Conservation (phyloP, 2,113 vertebrate species). For the Hippocampus zosterae region DNA sequence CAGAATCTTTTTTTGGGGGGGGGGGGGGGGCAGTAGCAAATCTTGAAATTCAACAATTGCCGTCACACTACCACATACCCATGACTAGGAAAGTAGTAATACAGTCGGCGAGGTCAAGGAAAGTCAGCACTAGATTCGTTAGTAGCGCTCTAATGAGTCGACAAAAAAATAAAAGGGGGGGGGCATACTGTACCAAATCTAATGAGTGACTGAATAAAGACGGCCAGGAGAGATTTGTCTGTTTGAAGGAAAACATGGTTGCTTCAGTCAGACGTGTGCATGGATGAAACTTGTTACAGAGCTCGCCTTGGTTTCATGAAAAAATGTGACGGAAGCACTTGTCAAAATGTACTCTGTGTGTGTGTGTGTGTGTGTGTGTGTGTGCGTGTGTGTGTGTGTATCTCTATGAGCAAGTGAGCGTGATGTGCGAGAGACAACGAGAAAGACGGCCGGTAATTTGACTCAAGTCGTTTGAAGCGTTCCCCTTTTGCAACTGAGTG, state of each 20-base stretch:
- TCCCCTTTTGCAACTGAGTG: constrained; percentile 30
- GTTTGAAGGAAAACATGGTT: constrained; percentile 66
- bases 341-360: background rate
- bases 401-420: background rate
- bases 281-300: constrained; percentile 6
- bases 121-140: constrained; percentile 44
- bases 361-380: background rate
- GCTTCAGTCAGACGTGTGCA: constrained; percentile 42
- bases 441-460: constrained; percentile 1
- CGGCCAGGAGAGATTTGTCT: constrained; percentile 81
- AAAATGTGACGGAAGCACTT: background rate
- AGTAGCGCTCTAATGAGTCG: constrained; percentile 48
- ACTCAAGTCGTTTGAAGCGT: constrained; percentile 37
- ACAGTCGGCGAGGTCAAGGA: constrained; percentile 25
- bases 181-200: constrained; percentile 78
- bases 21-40: background rate
- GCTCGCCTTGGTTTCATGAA: constrained; percentile 37
- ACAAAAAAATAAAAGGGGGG: constrained; percentile 33
- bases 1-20: background rate
- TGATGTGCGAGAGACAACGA: background rate
- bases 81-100: constrained; percentile 15
- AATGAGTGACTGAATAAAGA: constrained; percentile 80
- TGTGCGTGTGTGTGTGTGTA: no score
- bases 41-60: background rate
- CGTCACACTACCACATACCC: constrained; percentile 54